Base-by-base conservation (phyloP, 2,888 invertebrate genomes). In the Altica lythri region DNA sequence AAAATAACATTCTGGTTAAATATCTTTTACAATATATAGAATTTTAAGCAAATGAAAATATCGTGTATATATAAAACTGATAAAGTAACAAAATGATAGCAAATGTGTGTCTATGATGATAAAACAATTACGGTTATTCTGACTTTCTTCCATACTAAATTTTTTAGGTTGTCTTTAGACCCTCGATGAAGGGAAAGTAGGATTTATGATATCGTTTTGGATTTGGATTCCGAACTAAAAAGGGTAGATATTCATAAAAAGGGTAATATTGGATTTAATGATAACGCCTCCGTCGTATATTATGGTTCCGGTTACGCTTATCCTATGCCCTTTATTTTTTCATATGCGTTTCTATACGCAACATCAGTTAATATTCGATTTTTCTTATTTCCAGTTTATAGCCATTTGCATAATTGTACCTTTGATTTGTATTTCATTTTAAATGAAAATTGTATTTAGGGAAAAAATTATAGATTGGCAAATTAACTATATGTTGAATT, bases 131-230 rank as follows among this genome's bases (percentile, higher is more conserved):
- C 12, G 12, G 4, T 30, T 30, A 30, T 30, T 30, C 13, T 30
- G 30, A 2, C 30, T 4, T 30, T 30, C 9, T 13, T 30, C 12
- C 2, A 12, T 9, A 13, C 12, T 12, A 13, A n/a, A 30, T 30
- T 12, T 13, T 12, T 10, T 30, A 30, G 30, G 30, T 3, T 30
- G 9, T 30, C 18, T 37, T n/a, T 37, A 19, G 17, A 37, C 37
- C 17, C 37, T n/a, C 37, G 18, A 18, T 18, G 18, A 9, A 37
- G 19, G 18, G n/a, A 37, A 37, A 37, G 18, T 19, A 18, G 37
- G 37, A 37, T 37, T 37, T 37, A 37, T 37, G 37, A 37, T 12
- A 14, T 18, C 37, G 18, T 37, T 37, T 37, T 37, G 18, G 37
- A 37, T 37, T 37, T 37, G 37, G 17, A 37, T 19, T 19, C n/a